Evolutionary conservation across 2,113 vertebrate species (phyloP).

Genomic region (Nycticryphes semicollaris): DNA sequence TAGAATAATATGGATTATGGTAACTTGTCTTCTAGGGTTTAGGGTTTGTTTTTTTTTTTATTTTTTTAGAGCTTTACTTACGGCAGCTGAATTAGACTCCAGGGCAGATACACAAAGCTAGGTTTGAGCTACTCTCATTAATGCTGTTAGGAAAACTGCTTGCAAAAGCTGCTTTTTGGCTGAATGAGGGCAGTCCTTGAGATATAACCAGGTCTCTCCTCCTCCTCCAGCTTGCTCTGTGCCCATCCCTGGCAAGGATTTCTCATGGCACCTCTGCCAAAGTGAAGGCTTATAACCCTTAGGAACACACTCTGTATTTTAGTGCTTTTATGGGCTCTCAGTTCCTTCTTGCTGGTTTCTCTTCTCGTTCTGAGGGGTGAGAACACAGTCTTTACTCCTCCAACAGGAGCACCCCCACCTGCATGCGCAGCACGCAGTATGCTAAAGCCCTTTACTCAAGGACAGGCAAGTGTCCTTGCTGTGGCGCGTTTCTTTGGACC

Average conservation of each 20-base stretch:
- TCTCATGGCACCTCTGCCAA: not conserved
- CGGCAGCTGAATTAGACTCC: not conserved
- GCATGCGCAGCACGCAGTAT: not conserved
- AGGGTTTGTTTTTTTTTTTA: not conserved
- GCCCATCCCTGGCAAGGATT: not conserved
- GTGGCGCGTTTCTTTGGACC: not conserved
- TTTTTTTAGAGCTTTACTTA: not conserved
- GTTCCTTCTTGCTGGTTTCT: not conserved
- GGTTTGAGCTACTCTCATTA: not conserved
- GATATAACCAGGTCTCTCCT: not conserved
- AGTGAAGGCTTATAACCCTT: not conserved
- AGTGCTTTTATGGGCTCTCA: not conserved
- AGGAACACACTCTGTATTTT: not conserved
- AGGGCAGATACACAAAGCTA: not conserved
- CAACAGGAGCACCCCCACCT: not conserved
- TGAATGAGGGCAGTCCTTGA: not conserved
- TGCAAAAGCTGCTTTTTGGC: not conserved
- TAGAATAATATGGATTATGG: not conserved
- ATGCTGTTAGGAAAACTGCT: not conserved
- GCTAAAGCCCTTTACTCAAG: not conserved
- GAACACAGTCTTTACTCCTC: not conserved
- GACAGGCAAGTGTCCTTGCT: not conserved
- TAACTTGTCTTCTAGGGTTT: not conserved
- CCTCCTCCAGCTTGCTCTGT: not conserved
- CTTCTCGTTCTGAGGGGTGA: not conserved